A percentile compares a stretch with the other conserved stretches of the same genome.
phyloP scores from a whole-genome alignment of 1,140 invertebrate genomes.

The Leptinotarsa lineolata region DNA sequence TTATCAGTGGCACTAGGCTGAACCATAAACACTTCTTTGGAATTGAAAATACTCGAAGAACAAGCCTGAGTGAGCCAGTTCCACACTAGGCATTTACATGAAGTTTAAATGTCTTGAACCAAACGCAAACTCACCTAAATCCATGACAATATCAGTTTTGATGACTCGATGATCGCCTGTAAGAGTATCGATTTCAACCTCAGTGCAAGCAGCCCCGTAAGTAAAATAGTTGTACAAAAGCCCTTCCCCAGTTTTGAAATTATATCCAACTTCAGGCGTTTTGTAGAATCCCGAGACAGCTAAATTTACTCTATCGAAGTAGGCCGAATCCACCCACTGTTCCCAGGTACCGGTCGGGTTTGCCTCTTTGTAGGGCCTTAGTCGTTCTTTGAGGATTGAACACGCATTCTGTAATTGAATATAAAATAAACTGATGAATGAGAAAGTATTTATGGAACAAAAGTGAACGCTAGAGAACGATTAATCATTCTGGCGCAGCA shows the following conservation, averaged over 20 bases:
- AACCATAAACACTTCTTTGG: too few relatives aligned
- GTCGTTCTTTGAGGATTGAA: constrained; percentile 71
- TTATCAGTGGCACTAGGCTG: too few relatives aligned
- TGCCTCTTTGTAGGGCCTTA: constrained; percentile 76
- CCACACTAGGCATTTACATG: too few relatives aligned
- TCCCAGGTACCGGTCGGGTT: constrained; percentile 85
- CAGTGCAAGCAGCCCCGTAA: constrained; percentile 78
- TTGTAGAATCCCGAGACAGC: constrained; percentile 86
- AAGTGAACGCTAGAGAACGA: too few relatives aligned
- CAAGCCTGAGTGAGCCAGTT: too few relatives aligned
- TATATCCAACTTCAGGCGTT: constrained; percentile 79
- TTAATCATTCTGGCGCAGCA: too few relatives aligned
- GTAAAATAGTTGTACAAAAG: constrained; percentile 80
- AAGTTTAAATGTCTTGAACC: too few relatives aligned
- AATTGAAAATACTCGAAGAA: too few relatives aligned
- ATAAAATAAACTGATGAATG: neutral
- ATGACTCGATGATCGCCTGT: constrained; percentile 87
- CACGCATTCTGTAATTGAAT: constrained; percentile 78
- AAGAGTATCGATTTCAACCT: constrained; percentile 87
- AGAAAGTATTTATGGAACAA: neutral
- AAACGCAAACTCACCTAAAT: constrained; percentile 63
- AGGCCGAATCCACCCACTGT: constrained; percentile 82
- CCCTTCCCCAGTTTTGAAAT: constrained; percentile 74
- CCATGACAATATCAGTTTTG: constrained; percentile 93
- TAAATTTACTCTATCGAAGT: constrained; percentile 77